Base-by-base conservation (phyloP, 2,888 invertebrate species). In the Torymus tubicola region DNA sequence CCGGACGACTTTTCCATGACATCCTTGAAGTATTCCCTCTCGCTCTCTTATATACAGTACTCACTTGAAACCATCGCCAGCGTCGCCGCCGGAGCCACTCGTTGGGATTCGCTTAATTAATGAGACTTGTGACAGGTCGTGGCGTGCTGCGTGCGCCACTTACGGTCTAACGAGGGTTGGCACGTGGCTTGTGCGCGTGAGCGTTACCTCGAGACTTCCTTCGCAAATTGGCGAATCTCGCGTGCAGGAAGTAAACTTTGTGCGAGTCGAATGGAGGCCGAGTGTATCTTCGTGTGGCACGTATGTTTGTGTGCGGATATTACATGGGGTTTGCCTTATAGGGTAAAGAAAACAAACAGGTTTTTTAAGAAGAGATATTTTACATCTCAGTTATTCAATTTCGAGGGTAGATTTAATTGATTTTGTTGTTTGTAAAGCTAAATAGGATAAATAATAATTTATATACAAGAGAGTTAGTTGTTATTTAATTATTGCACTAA, bases 21-120 rank as follows among this genome's bases (percentile, higher is more conserved):
- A 79, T 83, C 73, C 85, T 86, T 83, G 83, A 84, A 81, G 81
- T 70, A 83, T 82, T 80, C 82, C 69, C 75, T 82, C 79, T 69
- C 77, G 76, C 83, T 73, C 82, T 82, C 83, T 82, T 78, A 78
- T 83, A 75, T 16, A 12, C 60, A 50, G 81, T 83, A 77, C 80
- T 74, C 50, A 58, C 74, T 42, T 73, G 16, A 58, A 65, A 57
- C 73, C 55, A 58, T 42, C 16, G 16, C 80, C 24, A 55, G 14
- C 18, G 82, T 81, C 42, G 1, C 16, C 18, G 82, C 81, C 42
- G 1, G 8, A 42, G 78, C 69, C 83, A 83, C 84, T 84, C 83
- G 81, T 75, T 77, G 71, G 79, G 73, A 76, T 77, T 80, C 77
- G 84, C 85, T 87, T 87, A 87, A 88, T 88, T 88, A 88, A 87